Evolutionary conservation across 2,888 invertebrate species (phyloP).

Genomic region (Ectobius pallidus): DNA sequence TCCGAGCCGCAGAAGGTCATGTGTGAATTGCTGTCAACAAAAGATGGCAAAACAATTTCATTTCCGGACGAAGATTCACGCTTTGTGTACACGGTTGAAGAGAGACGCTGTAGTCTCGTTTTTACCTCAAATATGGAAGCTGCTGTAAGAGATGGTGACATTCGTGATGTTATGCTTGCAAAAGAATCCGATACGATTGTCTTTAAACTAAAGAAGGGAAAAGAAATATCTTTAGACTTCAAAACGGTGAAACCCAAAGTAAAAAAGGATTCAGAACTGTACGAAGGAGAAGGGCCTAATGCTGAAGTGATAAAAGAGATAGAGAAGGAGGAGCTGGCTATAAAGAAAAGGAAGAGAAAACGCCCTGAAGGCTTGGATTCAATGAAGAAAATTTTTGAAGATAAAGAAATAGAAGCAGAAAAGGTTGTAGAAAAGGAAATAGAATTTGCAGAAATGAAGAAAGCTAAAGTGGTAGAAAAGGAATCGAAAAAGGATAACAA

Average conservation of each 20-base stretch:
- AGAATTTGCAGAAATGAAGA: slow-evolving; percentile 54
- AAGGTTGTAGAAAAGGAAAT: slow-evolving; percentile 61
- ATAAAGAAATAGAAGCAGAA: slow-evolving; percentile 73
- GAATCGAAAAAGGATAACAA: slow-evolving; percentile 43
- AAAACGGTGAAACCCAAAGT: slow-evolving; percentile 62
- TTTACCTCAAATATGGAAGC: slow-evolving; percentile 75
- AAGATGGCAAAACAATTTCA: slow-evolving; percentile 49
- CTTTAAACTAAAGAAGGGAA: slow-evolving; percentile 73
- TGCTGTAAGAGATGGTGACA: slow-evolving; percentile 77
- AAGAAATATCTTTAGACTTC: slow-evolving; percentile 75
- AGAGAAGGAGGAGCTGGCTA: slow-evolving; percentile 58
- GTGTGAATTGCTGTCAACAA: slow-evolving; percentile 40
- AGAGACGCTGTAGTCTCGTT: slow-evolving; percentile 75
- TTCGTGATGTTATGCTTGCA: slow-evolving; percentile 77
- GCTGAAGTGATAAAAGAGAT: slow-evolving; percentile 56
- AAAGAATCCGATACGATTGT: slow-evolving; percentile 76
- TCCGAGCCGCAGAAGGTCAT: slow-evolving; percentile 67
- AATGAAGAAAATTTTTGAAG: slow-evolving; percentile 76
- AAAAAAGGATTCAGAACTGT: slow-evolving; percentile 61
- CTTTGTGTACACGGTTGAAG: slow-evolving; percentile 78
- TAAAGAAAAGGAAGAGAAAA: slow-evolving; percentile 51
- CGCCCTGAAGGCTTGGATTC: slow-evolving; percentile 68
- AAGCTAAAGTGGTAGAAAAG: slow-evolving; percentile 41
- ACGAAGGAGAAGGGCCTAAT: slow-evolving; percentile 72
- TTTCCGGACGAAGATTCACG: slow-evolving; percentile 60